Percentiles rank a stretch among this genome's conserved stretches.
phyloP scores from a whole-genome alignment of 2,113 vertebrate genomes.

The Oryzias curvinotus region DNA sequence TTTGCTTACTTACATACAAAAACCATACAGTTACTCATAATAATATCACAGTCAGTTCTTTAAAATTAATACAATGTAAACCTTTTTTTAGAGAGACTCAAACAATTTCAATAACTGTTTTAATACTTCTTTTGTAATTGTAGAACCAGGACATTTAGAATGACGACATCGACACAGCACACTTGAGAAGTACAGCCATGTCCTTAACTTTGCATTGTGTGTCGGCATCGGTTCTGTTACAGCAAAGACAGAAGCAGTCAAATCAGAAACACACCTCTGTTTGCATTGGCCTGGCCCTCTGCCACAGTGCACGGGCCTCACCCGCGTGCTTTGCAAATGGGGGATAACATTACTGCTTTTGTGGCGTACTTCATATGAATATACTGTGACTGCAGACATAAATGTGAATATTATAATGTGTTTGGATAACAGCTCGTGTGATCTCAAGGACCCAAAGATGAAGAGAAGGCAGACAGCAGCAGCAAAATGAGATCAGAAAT shows the following conservation, averaged over 20 bases:
- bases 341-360: conserved; percentile 39
- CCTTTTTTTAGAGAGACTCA: too few relatives aligned
- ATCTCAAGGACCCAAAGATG: neutral
- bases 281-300: conserved; percentile 59
- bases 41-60: too few relatives aligned
- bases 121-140: too few relatives aligned
- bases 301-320: conserved; percentile 37
- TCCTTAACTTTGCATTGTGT: neutral
- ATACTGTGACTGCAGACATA: conserved; percentile 13
- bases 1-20: too few relatives aligned
- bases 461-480: neutral
- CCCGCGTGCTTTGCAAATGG: conserved; percentile 60
- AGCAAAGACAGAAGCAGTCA: conserved; percentile 37
- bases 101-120: too few relatives aligned
- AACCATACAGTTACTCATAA: too few relatives aligned
- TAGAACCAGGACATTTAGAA: too few relatives aligned
- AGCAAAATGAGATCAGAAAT: neutral
- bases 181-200: neutral
- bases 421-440: conserved; percentile 3
- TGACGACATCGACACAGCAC: too few relatives aligned
- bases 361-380: conserved; percentile 26
- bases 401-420: neutral
- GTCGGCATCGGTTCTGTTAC: conserved; percentile 6
- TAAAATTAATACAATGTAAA: too few relatives aligned
- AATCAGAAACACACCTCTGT: conserved; percentile 74